Conservation (phyloP, 2,113 vertebrate genomes). For the Machaerirhynchus nigripectus region DNA sequence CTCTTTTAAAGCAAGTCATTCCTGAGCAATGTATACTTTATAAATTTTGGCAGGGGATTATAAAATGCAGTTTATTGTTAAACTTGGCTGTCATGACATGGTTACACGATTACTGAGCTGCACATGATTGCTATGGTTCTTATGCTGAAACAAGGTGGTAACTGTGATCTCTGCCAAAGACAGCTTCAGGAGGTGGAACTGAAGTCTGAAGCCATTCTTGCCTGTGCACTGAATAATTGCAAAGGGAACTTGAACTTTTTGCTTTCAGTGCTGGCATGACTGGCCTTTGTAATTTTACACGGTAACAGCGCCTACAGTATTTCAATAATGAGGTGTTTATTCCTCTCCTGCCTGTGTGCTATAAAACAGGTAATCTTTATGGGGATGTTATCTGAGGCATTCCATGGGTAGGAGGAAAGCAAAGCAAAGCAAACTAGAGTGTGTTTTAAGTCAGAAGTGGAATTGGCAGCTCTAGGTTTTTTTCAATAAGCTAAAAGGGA, state of each 20-base stretch:
- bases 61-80: background rate
- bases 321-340: background rate
- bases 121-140: background rate
- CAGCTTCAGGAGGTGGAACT: background rate
- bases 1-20: background rate
- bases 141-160: background rate
- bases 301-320: background rate
- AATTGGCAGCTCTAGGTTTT: background rate
- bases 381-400: too few relatives aligned
- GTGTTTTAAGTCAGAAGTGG: background rate
- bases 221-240: background rate
- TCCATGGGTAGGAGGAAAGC: background rate
- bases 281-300: background rate
- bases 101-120: background rate
- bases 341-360: background rate
- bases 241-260: background rate
- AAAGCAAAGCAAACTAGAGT: background rate
- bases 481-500: background rate
- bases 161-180: background rate
- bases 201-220: background rate
- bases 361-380: background rate
- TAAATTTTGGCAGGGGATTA: background rate
- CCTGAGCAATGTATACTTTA: background rate
- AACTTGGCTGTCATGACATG: background rate
- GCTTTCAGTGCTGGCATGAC: background rate